These are phyloP conservation scores for Erannis defoliaria DNA, from an alignment of 2,888 invertebrate species.

Conservation along the genomic window DNA sequence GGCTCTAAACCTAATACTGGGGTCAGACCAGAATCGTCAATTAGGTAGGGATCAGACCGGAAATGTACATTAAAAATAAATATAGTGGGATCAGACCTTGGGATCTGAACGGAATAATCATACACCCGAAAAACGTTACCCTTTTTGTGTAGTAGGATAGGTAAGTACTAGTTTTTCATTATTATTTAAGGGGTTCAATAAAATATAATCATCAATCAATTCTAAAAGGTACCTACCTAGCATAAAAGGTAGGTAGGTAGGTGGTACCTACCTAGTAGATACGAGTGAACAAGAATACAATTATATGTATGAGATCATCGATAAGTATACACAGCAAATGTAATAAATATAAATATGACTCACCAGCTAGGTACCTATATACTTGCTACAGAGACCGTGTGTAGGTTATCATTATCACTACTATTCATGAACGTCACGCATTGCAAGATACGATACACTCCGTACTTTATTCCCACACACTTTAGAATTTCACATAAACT, in stretches of 20 bases:
- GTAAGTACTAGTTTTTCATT: too few relatives aligned
- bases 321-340: slow-evolving; percentile 78
- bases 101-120: too few relatives aligned
- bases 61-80: too few relatives aligned
- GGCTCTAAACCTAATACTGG: too few relatives aligned
- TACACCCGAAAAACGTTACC: too few relatives aligned
- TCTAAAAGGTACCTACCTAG: not conserved
- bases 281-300: slow-evolving; percentile 52
- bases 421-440: slow-evolving; percentile 76
- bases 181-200: not conserved
- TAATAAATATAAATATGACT: slow-evolving; percentile 87
- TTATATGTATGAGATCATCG: slow-evolving; percentile 83
- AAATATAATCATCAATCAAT: not conserved
- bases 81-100: too few relatives aligned
- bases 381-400: slow-evolving; percentile 74
- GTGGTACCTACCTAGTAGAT: not conserved
- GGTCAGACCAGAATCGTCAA: too few relatives aligned
- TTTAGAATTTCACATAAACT: slow-evolving; percentile 53
- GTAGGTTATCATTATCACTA: slow-evolving; percentile 80
- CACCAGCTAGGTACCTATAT: slow-evolving; percentile 71
- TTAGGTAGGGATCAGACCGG: too few relatives aligned
- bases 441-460: slow-evolving; percentile 62
- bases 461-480: slow-evolving; percentile 57
- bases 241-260: not conserved
- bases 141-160: too few relatives aligned